Conservation (phyloP, 2,888 invertebrate species). For the Cryptus viduatorius region DNA sequence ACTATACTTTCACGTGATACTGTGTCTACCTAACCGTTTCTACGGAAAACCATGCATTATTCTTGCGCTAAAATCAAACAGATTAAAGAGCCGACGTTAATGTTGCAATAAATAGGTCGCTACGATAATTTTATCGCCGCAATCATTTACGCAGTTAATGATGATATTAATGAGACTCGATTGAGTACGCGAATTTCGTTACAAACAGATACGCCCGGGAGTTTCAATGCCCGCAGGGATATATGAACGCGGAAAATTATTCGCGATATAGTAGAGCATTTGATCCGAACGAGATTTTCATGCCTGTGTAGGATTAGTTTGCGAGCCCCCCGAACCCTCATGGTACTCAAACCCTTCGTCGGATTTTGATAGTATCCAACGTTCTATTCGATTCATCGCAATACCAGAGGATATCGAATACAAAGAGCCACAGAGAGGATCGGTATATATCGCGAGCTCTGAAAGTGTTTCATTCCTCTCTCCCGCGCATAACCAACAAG, state of each 20-base stretch:
- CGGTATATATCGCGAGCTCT: not conserved
- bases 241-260: constrained; percentile 4
- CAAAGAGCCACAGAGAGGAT: constrained; percentile 5
- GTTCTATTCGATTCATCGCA: not conserved
- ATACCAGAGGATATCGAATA: constrained; percentile 10
- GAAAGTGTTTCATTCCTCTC: constrained; percentile 27
- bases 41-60: not conserved
- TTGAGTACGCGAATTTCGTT: constrained; percentile 4
- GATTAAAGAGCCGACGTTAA: not conserved
- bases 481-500: not conserved
- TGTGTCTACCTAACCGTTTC: too few species aligned
- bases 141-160: not conserved
- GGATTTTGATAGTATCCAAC: not conserved
- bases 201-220: constrained; percentile 3
- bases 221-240: constrained; percentile 47
- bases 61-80: not conserved
- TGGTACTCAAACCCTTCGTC: not conserved
- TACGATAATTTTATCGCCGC: too few species aligned
- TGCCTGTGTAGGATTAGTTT: constrained; percentile 24
- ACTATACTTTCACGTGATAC: not conserved
- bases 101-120: not conserved
- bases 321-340: not conserved
- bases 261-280: not conserved
- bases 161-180: not conserved
- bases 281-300: not conserved